Conservation (phyloP, 2,797 vertebrate species). For the Notolepis coatsorum region DNA sequence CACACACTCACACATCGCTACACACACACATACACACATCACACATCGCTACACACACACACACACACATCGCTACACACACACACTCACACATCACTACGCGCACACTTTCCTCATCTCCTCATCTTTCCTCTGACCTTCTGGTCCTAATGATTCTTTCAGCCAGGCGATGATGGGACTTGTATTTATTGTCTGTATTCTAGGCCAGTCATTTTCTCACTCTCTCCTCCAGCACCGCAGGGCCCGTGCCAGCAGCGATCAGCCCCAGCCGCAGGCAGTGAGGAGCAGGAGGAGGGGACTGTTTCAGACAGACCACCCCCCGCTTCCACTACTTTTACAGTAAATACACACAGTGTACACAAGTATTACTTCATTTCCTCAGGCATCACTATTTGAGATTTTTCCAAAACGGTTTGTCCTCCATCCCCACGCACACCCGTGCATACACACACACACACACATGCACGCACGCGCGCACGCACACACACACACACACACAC, state of each 20-base stretch:
- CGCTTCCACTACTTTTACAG: slow-evolving; percentile 39
- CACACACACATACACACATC: slow-evolving; percentile 32
- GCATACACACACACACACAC: slow-evolving; percentile 36
- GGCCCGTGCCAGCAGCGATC: slow-evolving; percentile 84
- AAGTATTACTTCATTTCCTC: slow-evolving; percentile 46
- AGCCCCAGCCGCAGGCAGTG: slow-evolving; percentile 75
- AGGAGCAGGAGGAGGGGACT: slow-evolving; percentile 70
- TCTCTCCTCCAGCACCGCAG: slow-evolving; percentile 68
- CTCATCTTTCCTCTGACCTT: slow-evolving; percentile 74
- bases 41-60: background rate
- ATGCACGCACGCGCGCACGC: slow-evolving; percentile 14
- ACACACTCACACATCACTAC: background rate
- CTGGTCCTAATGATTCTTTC: slow-evolving; percentile 87
- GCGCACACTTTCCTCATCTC: slow-evolving; percentile 48
- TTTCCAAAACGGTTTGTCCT: slow-evolving; percentile 40
- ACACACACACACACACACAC: background rate
- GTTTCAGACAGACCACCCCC: slow-evolving; percentile 35
- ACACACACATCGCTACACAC: no score
- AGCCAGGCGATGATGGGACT: slow-evolving; percentile 82
- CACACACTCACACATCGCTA: background rate
- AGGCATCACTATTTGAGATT: slow-evolving; percentile 46
- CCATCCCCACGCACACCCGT: slow-evolving; percentile 20
- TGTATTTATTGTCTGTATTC: slow-evolving; percentile 86
- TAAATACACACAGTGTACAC: slow-evolving; percentile 40
- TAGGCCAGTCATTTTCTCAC: slow-evolving; percentile 72